These are phyloP conservation scores for Lamellibrachia columna DNA, from an alignment of 2,888 invertebrate species.

Conservation along the genomic window DNA sequence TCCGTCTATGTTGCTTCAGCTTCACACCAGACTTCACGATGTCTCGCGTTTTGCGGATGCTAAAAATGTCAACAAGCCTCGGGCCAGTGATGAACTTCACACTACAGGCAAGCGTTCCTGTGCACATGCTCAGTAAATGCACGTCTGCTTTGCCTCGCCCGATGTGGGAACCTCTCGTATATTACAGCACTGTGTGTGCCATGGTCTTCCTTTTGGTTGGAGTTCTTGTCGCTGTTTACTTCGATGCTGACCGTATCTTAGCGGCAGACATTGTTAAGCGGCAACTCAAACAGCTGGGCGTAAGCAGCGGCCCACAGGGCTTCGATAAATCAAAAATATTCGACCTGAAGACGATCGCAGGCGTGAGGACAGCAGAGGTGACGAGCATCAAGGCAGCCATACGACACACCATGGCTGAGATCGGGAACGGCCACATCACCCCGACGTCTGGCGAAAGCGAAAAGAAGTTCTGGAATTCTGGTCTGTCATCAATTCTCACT, in stretches of 20 bases:
- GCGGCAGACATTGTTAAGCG: slow-evolving; percentile 62
- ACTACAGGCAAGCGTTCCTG: slow-evolving; percentile 75
- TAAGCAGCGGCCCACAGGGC: slow-evolving; percentile 72
- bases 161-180: slow-evolving; percentile 79
- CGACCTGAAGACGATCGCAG: slow-evolving; percentile 62
- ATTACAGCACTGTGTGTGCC: slow-evolving; percentile 68
- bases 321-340: slow-evolving; percentile 69
- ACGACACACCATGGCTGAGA: neutral
- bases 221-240: slow-evolving; percentile 75
- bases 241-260: slow-evolving; percentile 79
- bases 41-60: slow-evolving; percentile 73
- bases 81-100: slow-evolving; percentile 73
- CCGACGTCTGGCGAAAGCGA: neutral
- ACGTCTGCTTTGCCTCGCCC: slow-evolving; percentile 78
- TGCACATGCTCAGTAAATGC: slow-evolving; percentile 76
- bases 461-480: neutral
- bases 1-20: slow-evolving; percentile 54
- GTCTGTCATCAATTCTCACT: neutral
- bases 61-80: slow-evolving; percentile 64
- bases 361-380: slow-evolving; percentile 28
- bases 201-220: slow-evolving; percentile 73
- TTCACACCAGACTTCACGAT: slow-evolving; percentile 89
- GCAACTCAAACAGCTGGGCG: slow-evolving; percentile 44
- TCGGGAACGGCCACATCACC: neutral
- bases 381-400: neutral